phyloP scores from a whole-genome alignment of 2,888 invertebrate species.

The Hipparchia sbordonii region DNA sequence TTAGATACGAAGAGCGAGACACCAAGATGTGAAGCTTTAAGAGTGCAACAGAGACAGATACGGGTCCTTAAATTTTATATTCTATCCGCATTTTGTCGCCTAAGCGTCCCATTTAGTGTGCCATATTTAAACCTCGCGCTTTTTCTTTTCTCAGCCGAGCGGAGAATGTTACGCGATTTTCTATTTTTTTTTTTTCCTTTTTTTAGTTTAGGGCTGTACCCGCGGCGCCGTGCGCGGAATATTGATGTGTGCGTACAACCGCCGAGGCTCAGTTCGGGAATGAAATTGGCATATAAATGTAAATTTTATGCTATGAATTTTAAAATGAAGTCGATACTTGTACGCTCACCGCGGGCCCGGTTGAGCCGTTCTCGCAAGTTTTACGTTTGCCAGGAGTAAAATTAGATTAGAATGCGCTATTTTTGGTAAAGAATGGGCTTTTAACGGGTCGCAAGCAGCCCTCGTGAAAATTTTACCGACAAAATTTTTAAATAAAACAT shows the following conservation, averaged over 20 bases:
- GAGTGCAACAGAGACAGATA: constrained; percentile 61
- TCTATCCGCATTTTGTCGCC: constrained; percentile 83
- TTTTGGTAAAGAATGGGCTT: constrained; percentile 68
- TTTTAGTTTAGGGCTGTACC: constrained; percentile 64
- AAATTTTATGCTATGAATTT: constrained; percentile 83
- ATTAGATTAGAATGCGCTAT: constrained; percentile 75
- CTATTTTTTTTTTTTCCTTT: constrained; percentile 63
- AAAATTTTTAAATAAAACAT: background rate
- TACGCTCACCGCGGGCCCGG: constrained; percentile 63
- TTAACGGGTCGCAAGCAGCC: constrained; percentile 55
- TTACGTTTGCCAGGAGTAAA: constrained; percentile 69
- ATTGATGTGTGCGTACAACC: constrained; percentile 80
- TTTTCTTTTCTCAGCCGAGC: constrained; percentile 72
- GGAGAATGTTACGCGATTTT: constrained; percentile 73
- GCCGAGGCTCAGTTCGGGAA: constrained; percentile 79
- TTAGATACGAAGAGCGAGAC: constrained; percentile 70
- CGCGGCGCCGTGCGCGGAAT: constrained; percentile 72
- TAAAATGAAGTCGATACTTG: constrained; percentile 82
- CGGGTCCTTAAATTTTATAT: constrained; percentile 79
- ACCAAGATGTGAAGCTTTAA: constrained; percentile 48
- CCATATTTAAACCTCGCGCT: constrained; percentile 80
- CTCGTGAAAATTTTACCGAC: constrained; percentile 34
- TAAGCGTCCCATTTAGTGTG: constrained; percentile 83
- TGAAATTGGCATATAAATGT: constrained; percentile 84
- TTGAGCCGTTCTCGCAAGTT: constrained; percentile 69